phyloP scores from a whole-genome alignment of 2,888 invertebrate species.

The Pristionchus maxplancki region DNA sequence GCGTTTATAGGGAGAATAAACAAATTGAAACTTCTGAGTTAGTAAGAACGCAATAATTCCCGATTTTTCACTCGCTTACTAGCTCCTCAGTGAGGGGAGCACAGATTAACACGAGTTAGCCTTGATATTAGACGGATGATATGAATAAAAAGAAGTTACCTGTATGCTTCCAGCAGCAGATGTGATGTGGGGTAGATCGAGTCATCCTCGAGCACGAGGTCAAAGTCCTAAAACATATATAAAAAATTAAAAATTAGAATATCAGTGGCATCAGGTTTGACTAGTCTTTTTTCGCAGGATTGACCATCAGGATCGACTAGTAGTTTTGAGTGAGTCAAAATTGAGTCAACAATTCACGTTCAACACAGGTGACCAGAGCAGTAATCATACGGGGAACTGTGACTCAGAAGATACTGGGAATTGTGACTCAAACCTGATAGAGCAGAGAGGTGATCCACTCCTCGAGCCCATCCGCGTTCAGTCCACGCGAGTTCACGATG shows the following conservation, averaged over 20 bases:
- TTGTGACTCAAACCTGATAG: constrained; percentile 65
- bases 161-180: constrained; percentile 63
- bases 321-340: too few relatives aligned
- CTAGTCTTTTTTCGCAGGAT: too few relatives aligned
- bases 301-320: too few relatives aligned
- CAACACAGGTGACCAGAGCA: neutral
- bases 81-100: too few relatives aligned
- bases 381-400: neutral
- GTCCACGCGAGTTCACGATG: constrained; percentile 58
- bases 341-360: too few relatives aligned
- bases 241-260: neutral
- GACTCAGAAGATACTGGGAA: constrained; percentile 47
- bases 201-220: constrained; percentile 67
- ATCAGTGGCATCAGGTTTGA: too few relatives aligned
- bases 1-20: too few relatives aligned
- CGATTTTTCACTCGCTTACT: too few relatives aligned
- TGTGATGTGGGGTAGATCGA: constrained; percentile 63
- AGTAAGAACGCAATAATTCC: too few relatives aligned
- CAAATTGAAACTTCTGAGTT: too few relatives aligned
- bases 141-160: constrained; percentile 52
- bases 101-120: too few relatives aligned
- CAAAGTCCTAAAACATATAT: constrained; percentile 37
- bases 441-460: constrained; percentile 69
- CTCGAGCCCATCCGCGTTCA: constrained; percentile 67
- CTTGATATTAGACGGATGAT: too few relatives aligned